Conservation (phyloP, 2,888 invertebrate species). For the Aromia moschata region DNA sequence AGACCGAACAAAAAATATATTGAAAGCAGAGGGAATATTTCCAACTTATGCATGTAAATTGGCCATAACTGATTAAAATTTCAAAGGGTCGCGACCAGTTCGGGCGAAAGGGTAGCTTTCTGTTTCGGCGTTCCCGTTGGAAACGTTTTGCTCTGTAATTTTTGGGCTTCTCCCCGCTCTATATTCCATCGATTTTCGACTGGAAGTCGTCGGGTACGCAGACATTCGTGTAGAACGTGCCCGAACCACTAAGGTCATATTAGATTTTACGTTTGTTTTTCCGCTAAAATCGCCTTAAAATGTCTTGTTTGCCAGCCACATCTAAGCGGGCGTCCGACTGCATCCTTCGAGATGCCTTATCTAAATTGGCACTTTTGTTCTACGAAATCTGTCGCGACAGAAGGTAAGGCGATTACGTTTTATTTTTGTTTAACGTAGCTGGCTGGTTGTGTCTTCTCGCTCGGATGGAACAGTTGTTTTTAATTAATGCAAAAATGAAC, state of each 20-base stretch:
- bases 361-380: background rate
- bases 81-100: constrained; percentile 15
- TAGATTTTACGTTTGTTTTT: constrained; percentile 32
- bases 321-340: constrained; percentile 25
- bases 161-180: constrained; percentile 12
- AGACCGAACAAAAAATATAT: constrained; percentile 1
- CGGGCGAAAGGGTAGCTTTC: background rate
- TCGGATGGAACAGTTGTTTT: too few relatives aligned
- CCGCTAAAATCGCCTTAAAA: constrained; percentile 32
- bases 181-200: constrained; percentile 19
- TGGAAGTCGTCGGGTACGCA: background rate
- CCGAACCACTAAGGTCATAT: constrained; percentile 6
- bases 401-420: too few relatives aligned
- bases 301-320: constrained; percentile 32
- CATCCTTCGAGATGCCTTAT: background rate
- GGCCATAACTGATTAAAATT: constrained; percentile 23
- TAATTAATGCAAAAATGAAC: too few relatives aligned
- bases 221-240: background rate
- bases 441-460: too few relatives aligned
- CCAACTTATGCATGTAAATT: constrained; percentile 20
- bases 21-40: background rate
- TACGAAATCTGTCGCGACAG: too few relatives aligned
- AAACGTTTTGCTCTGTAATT: constrained; percentile 2
- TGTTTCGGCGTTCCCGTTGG: background rate
- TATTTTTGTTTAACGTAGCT: too few relatives aligned